Base-by-base conservation (phyloP, 2,888 invertebrate species). In the Caenorhabditis becei region DNA sequence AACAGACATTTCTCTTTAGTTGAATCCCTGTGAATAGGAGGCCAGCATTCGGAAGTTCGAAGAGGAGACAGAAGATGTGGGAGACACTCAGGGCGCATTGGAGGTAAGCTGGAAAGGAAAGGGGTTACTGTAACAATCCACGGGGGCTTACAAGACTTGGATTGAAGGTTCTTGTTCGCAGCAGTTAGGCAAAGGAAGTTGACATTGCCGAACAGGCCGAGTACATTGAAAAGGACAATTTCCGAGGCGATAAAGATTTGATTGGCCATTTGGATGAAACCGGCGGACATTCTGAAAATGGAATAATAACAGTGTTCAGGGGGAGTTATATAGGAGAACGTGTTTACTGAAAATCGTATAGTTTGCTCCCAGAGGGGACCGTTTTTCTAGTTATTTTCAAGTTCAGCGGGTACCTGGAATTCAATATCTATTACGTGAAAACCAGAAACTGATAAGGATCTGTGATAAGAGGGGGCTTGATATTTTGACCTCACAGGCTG, bases 191-290 rank as follows among this genome's bases (percentile, higher is more conserved):
- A 54, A 16, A 77, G 53, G 28, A 77, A 44, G 23, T 77, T 77
- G 28, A 62, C 47, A 54, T 77, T 77, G 44, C 77, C 77, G n/a
- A 77, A 69, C n/a, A 69, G 49, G 24, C 77, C 77, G 47, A 77
- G 62, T 20, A 70, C 44, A 41, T 69, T 69, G 61, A 77, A 69
- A 10, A 63, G 14, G 23, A 69, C 37, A 37, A 77, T 70, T 69
- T 77, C 77, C 44, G 47, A 44, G 20, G 67, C 61, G 11, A 67
- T 61, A 58, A 75, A 65, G 53, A 66, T 53, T 47, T 66, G 66
- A 16, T 75, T 75, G 51, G 37, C 51, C 41, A 65, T 49, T 53
- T 41, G 41, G 16, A 41, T 16, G 49, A 49, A n/a, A 20, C 49
- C 16, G 20, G 20, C 11, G 2, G 20, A n/a, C 49, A 49, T 49